These are phyloP conservation scores for Cryptotis parvus DNA, from an alignment of 2,113 vertebrate species.

Conservation along the genomic window DNA sequence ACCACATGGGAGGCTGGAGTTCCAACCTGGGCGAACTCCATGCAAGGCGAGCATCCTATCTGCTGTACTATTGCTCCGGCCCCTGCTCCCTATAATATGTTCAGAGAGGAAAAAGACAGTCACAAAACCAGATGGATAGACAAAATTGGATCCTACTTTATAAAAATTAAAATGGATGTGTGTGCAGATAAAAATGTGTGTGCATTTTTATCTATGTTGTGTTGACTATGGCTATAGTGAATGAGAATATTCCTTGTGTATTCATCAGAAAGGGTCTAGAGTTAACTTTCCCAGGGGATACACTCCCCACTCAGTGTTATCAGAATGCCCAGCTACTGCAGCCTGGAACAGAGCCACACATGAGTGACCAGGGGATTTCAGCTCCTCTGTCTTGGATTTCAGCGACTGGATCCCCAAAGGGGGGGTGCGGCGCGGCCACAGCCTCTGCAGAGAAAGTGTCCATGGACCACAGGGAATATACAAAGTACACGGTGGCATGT, in stretches of 20 bases:
- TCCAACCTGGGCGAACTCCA: not conserved
- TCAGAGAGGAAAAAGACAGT: not conserved
- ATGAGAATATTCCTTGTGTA: constrained; percentile 4
- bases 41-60: not conserved
- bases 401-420: constrained; percentile 59
- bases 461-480: constrained; percentile 31
- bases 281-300: not conserved
- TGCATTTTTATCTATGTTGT: no score
- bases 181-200: not conserved
- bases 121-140: not conserved
- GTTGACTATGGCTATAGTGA: not conserved
- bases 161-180: not conserved
- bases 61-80: not conserved
- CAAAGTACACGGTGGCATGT: constrained; percentile 77
- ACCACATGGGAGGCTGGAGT: no score
- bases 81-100: not conserved
- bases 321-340: no score
- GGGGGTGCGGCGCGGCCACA: constrained; percentile 76
- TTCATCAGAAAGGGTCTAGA: constrained; percentile 39
- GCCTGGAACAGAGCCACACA: no score
- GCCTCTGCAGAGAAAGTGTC: constrained; percentile 64
- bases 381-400: constrained; percentile 39
- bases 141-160: not conserved
- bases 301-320: no score
- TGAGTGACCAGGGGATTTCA: not conserved